A percentile compares a stretch with the other conserved stretches of the same genome.
These are phyloP conservation scores for Pedetes capensis DNA, from an alignment of 2,113 vertebrate genomes.

Conservation along the genomic window DNA sequence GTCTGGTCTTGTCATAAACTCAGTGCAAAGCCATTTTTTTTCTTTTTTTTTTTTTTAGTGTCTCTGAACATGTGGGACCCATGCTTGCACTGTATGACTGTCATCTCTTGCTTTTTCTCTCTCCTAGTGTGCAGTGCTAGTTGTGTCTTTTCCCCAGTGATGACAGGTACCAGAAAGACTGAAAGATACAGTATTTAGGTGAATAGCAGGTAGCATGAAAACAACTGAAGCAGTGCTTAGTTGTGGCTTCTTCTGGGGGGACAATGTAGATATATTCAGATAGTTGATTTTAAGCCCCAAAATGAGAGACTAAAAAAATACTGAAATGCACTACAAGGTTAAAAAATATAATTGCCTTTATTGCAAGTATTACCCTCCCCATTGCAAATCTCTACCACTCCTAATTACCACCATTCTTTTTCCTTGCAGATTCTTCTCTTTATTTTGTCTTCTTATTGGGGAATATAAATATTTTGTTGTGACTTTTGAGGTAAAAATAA, in stretches of 20 bases:
- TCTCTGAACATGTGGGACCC: conserved; percentile 44
- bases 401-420: not conserved
- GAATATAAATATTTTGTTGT: conserved; percentile 51
- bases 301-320: conserved; percentile 31
- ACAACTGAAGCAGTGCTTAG: conserved; percentile 19
- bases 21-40: conserved; percentile 56
- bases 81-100: not conserved
- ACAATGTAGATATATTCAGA: conserved; percentile 27
- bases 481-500: conserved; percentile 14
- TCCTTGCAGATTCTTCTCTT: conserved; percentile 33
- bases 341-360: conserved; percentile 41
- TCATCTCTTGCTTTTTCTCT: conserved; percentile 12
- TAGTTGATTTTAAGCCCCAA: conserved; percentile 30
- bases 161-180: conserved; percentile 52
- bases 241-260: not conserved
- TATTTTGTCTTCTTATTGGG: conserved; percentile 42
- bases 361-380: conserved; percentile 45
- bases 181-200: conserved; percentile 37
- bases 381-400: not conserved
- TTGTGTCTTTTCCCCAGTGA: conserved; percentile 53
- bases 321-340: conserved; percentile 25
- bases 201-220: conserved; percentile 32
- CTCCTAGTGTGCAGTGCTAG: conserved; percentile 39
- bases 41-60: conserved; percentile 1
- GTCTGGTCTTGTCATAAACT: conserved; percentile 52